Conservation (phyloP, 2,797 vertebrate genomes). For the Euphonia xanthogaster region DNA sequence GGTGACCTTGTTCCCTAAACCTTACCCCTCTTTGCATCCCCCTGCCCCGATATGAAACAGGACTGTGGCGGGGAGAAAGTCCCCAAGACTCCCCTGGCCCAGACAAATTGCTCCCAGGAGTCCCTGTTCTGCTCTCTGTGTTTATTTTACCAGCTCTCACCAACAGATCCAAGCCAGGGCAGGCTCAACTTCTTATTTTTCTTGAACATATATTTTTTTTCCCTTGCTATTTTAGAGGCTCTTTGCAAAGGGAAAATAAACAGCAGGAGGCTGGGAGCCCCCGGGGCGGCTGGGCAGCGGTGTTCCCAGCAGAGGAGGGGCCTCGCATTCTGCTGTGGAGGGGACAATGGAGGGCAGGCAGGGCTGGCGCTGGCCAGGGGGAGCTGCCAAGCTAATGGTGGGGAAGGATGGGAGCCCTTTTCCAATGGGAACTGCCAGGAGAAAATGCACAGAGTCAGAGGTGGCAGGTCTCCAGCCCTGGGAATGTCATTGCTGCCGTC, state of each 20-base stretch:
- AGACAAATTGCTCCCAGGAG: constrained; percentile 37
- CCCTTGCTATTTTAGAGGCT: constrained; percentile 48
- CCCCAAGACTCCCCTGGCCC: background rate
- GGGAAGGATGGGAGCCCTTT: background rate
- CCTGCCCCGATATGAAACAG: background rate
- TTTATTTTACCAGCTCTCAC: constrained; percentile 60
- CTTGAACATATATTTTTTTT: background rate
- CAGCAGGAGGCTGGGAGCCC: constrained; percentile 34
- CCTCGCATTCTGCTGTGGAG: accelerated
- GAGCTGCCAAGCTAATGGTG: background rate
- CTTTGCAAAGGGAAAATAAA: constrained; percentile 62
- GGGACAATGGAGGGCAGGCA: background rate
- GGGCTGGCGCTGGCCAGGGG: background rate
- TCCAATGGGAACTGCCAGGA: background rate
- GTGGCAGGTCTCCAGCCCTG: background rate
- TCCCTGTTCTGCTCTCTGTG: background rate
- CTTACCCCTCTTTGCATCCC: background rate
- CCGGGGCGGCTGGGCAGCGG: background rate
- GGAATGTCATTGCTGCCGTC: background rate
- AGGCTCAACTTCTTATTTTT: constrained; percentile 10
- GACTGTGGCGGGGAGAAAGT: background rate
- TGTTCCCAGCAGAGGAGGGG: constrained; percentile 23
- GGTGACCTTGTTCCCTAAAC: background rate
- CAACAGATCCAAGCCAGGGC: background rate
- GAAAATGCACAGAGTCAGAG: background rate